Conservation (phyloP, 2,797 vertebrate species). For the Ctenopoma kingsleyae region DNA sequence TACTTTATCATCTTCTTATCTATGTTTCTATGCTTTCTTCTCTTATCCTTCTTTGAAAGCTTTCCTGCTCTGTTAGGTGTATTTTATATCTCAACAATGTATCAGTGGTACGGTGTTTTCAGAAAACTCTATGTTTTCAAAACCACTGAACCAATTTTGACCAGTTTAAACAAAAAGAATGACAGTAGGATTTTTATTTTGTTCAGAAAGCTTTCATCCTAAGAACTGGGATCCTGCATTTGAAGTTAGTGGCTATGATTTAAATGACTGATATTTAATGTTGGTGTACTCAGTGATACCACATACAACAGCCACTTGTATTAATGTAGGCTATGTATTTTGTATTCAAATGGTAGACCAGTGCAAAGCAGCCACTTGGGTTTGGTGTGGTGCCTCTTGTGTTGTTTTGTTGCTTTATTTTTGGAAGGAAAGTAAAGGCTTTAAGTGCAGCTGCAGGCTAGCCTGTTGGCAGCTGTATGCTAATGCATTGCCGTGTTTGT, state of each 20-base stretch:
- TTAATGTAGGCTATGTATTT: slow-evolving; percentile 22
- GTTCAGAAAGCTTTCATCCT: neutral
- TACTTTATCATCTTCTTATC: slow-evolving; percentile 20
- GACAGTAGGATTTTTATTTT: neutral
- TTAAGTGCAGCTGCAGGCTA: slow-evolving; percentile 71
- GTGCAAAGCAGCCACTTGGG: slow-evolving; percentile 38
- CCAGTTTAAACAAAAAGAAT: neutral
- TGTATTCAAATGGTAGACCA: slow-evolving; percentile 38
- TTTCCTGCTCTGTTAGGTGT: neutral
- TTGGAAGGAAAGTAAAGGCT: slow-evolving; percentile 64
- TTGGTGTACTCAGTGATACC: neutral
- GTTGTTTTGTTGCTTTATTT: slow-evolving; percentile 65
- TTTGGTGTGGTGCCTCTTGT: slow-evolving; percentile 40
- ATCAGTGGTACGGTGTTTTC: neutral
- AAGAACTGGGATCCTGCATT: neutral
- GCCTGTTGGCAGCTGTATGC: slow-evolving; percentile 80
- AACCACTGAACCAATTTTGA: neutral
- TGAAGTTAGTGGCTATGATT: neutral
- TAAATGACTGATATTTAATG: neutral
- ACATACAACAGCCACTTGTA: slow-evolving; percentile 3
- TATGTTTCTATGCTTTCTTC: slow-evolving; percentile 8
- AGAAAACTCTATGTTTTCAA: neutral
- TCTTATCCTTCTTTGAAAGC: slow-evolving; percentile 4
- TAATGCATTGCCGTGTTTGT: slow-evolving; percentile 73
- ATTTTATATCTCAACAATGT: neutral